These are phyloP conservation scores for Clavelina lepadiformis DNA, from an alignment of 23 tunicate species.

Conservation along the genomic window DNA sequence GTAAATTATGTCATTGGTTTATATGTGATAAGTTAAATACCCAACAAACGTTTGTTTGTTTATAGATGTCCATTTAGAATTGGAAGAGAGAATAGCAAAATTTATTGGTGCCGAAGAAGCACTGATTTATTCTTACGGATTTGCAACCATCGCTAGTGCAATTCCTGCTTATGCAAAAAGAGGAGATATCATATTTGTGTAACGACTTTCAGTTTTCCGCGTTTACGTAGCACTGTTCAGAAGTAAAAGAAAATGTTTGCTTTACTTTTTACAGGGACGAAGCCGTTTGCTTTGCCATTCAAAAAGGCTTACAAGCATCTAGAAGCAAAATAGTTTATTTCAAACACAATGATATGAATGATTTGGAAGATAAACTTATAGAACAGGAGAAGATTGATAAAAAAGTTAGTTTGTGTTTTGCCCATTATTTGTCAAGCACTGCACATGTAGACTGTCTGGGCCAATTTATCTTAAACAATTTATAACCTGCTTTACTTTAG, in stretches of 20 bases:
- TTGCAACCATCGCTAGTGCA: constrained; percentile 96
- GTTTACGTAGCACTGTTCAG: neutral
- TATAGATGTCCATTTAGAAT: constrained; percentile 88
- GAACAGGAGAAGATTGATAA: constrained; percentile 63
- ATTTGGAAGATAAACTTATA: constrained; percentile 69
- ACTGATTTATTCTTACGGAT: constrained; percentile 92
- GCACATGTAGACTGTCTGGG: no score
- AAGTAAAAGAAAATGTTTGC: no score
- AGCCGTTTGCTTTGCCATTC: constrained; percentile 92
- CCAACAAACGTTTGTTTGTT: neutral
- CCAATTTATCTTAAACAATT: no score
- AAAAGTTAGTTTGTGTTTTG: constrained; percentile 42
- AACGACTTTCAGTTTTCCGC: constrained; percentile 12
- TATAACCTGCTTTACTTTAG: no score
- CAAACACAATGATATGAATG: constrained; percentile 95
- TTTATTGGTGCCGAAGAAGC: constrained; percentile 84
- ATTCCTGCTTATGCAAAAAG: constrained; percentile 97
- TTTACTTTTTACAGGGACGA: constrained; percentile 58
- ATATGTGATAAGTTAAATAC: neutral
- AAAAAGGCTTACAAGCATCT: constrained; percentile 94
- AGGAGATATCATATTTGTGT: constrained; percentile 94
- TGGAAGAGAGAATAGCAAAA: constrained; percentile 82
- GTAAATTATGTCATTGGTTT: neutral
- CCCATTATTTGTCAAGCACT: no score
- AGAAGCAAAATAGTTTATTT: constrained; percentile 80